These are phyloP conservation scores for Glossosoma conforme DNA, from an alignment of 1,140 invertebrate species.

Conservation along the genomic window DNA sequence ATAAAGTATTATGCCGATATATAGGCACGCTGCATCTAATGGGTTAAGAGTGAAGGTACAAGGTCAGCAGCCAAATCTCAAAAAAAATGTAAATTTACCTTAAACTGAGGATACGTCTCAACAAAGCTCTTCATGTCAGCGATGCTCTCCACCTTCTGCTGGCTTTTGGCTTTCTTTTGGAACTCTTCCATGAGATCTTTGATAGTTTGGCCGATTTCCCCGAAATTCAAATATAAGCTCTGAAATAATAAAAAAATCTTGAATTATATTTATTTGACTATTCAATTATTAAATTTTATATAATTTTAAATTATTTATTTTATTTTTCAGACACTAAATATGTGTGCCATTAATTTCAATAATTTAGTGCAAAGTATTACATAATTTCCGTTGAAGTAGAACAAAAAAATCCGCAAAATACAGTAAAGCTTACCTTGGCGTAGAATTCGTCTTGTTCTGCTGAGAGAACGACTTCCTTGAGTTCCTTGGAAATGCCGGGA, in stretches of 20 bases:
- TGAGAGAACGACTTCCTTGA: constrained; percentile 89
- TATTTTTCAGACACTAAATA: too few relatives aligned
- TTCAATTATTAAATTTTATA: constrained; percentile 3
- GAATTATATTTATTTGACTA: background rate
- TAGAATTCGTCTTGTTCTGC: constrained; percentile 98
- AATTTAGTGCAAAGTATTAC: too few relatives aligned
- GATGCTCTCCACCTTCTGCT: constrained; percentile 97
- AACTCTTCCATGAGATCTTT: constrained; percentile 97
- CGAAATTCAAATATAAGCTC: constrained; percentile 96
- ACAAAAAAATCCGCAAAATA: too few relatives aligned
- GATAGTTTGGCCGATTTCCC: constrained; percentile 96
- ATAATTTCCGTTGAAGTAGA: too few relatives aligned
- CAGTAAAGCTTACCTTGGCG: constrained; percentile 72
- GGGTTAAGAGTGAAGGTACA: too few relatives aligned
- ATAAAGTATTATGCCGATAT: too few relatives aligned
- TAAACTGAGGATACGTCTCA: constrained; percentile 97
- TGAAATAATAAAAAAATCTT: constrained; percentile 39
- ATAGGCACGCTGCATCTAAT: too few relatives aligned
- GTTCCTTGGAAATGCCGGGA: constrained; percentile 79
- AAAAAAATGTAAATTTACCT: constrained; percentile 52
- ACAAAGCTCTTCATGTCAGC: constrained; percentile 99
- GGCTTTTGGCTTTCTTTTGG: constrained; percentile 90
- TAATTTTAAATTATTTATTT: constrained; percentile 15
- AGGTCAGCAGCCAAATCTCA: too few relatives aligned
- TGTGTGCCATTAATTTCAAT: too few relatives aligned